Conservation (phyloP, 2,113 vertebrate species). For the Siphamia tubifer region DNA sequence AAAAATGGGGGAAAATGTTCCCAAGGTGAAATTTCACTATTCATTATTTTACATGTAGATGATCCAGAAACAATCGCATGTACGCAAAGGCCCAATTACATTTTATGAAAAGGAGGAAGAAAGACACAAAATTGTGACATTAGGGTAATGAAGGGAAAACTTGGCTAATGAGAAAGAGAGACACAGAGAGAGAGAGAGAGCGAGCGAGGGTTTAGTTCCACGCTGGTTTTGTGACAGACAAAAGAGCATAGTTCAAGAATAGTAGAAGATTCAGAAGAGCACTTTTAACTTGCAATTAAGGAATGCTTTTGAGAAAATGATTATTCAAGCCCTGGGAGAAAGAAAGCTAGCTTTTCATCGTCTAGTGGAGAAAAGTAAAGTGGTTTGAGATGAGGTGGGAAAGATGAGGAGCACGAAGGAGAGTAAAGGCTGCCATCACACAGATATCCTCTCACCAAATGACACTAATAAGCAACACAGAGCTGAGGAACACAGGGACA, state of each 20-base stretch:
- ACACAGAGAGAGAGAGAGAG: conserved; percentile 5
- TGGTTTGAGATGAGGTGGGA: neutral
- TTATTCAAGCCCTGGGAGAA: conserved; percentile 54
- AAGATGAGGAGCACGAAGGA: conserved; percentile 9
- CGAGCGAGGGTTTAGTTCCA: conserved; percentile 35
- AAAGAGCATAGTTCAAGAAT: conserved; percentile 71
- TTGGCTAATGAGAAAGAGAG: conserved; percentile 67
- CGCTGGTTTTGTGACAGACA: conserved; percentile 51
- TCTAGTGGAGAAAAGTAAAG: conserved; percentile 1
- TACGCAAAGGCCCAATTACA: conserved; percentile 66
- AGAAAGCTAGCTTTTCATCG: conserved; percentile 45
- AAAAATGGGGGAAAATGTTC: conserved; percentile 27
- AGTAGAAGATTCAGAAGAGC: conserved; percentile 46
- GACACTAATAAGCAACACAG: conserved; percentile 48
- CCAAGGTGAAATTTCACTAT: conserved; percentile 46
- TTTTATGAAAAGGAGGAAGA: conserved; percentile 45
- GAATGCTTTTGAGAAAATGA: conserved; percentile 46
- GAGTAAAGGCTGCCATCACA: conserved; percentile 33
- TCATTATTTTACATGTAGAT: conserved; percentile 37
- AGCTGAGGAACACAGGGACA: conserved; percentile 26
- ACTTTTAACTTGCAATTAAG: conserved; percentile 73
- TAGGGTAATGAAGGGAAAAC: conserved; percentile 75
- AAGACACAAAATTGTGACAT: conserved; percentile 66
- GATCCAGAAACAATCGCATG: conserved; percentile 50
- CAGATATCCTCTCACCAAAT: conserved; percentile 42